Evolutionary conservation across 2,113 vertebrate species (phyloP).

Genomic region (Camelus bactrianus): DNA sequence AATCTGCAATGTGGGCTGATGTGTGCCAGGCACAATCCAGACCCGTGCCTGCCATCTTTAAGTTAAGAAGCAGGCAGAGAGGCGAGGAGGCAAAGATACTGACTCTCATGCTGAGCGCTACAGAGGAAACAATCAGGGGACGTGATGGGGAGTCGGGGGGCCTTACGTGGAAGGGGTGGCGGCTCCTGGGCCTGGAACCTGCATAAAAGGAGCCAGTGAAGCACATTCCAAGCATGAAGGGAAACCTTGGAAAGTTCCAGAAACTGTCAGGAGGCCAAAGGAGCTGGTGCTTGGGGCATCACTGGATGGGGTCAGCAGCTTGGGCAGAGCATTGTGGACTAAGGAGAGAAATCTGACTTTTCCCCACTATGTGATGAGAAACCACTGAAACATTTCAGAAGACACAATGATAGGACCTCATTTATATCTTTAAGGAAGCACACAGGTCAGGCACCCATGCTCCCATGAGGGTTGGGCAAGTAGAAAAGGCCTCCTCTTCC

Average conservation of each 20-base stretch:
- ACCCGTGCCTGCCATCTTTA: background rate
- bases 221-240: background rate
- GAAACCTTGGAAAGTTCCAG: background rate
- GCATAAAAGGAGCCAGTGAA: background rate
- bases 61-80: background rate
- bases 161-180: background rate
- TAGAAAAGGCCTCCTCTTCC: background rate
- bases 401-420: background rate
- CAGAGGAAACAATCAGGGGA: background rate
- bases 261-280: background rate
- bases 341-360: background rate
- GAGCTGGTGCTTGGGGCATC: background rate
- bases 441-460: background rate
- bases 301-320: background rate
- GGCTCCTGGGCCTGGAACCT: background rate
- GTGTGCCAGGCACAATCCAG: accelerated
- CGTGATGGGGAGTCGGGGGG: background rate
- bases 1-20: accelerated
- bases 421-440: background rate
- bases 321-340: background rate
- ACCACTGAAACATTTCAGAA: background rate
- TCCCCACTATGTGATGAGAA: background rate
- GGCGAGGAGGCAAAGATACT: background rate
- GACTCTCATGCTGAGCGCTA: accelerated
- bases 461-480: background rate